Percentiles rank a stretch among this genome's conserved stretches.
Evolutionary conservation across 2,113 vertebrate species (phyloP).

Genomic region (Pungitius pungitius): DNA sequence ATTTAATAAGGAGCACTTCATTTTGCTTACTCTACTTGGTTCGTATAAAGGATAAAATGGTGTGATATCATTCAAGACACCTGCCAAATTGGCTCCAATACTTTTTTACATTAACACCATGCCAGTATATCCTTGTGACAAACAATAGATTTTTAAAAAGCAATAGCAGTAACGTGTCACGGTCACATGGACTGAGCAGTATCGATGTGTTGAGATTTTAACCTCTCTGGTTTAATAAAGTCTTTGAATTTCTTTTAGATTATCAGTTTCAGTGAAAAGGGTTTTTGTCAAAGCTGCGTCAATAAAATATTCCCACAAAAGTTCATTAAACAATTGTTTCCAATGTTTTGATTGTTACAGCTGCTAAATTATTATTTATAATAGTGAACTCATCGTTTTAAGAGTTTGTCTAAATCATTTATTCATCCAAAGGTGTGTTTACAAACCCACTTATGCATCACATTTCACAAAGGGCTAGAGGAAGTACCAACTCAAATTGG

Average conservation of each 20-base stretch:
- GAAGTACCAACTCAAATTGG: neutral
- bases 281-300: constrained; percentile 58
- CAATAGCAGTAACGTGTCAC: constrained; percentile 17
- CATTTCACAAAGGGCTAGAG: neutral
- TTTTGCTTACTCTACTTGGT: constrained; percentile 20
- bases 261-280: constrained; percentile 49
- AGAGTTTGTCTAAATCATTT: neutral
- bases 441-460: neutral
- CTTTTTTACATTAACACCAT: constrained; percentile 27
- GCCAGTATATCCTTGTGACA: constrained; percentile 34
- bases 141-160: constrained; percentile 19
- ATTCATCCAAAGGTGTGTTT: neutral
- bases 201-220: constrained; percentile 39
- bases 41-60: constrained; percentile 36
- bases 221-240: constrained; percentile 43
- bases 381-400: neutral
- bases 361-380: neutral
- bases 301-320: constrained; percentile 67
- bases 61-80: constrained; percentile 33
- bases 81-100: constrained; percentile 28
- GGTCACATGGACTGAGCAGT: constrained; percentile 26
- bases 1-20: constrained; percentile 37
- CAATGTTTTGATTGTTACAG: neutral
- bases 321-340: neutral
- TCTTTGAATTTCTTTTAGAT: constrained; percentile 38